These are phyloP conservation scores for Gnatocerus cornutus DNA, from an alignment of 2,888 invertebrate species.

Conservation along the genomic window DNA sequence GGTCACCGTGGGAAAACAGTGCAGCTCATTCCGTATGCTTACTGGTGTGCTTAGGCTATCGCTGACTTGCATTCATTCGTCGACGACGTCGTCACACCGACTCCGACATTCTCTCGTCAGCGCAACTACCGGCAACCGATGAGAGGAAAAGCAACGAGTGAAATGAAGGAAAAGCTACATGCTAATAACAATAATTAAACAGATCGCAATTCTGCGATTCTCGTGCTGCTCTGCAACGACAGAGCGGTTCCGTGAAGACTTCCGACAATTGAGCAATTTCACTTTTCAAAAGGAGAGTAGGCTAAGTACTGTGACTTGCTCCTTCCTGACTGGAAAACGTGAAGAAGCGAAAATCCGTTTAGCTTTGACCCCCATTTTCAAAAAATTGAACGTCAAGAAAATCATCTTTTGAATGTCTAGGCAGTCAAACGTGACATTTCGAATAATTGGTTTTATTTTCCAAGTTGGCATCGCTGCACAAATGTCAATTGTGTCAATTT, in stretches of 20 bases:
- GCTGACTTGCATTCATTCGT: constrained; percentile 62
- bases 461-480: no score
- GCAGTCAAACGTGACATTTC: no score
- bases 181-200: constrained; percentile 2
- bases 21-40: constrained; percentile 65
- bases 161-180: constrained; percentile 1
- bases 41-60: constrained; percentile 56
- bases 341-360: not conserved
- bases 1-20: constrained; percentile 70
- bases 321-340: not conserved
- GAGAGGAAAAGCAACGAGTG: not conserved
- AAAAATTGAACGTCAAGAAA: no score
- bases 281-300: not conserved
- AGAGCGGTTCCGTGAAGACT: not conserved
- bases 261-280: not conserved
- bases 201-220: not conserved
- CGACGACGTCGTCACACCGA: constrained; percentile 51
- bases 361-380: no score
- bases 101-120: constrained; percentile 37
- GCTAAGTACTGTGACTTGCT: not conserved
- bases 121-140: not conserved
- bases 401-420: no score
- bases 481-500: no score
- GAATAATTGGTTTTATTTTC: no score
- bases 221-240: not conserved